A percentile compares a stretch with the other conserved stretches of the same genome.
Conservation (phyloP, 2,797 vertebrate genomes). For the Eutrigla gurnardus region DNA sequence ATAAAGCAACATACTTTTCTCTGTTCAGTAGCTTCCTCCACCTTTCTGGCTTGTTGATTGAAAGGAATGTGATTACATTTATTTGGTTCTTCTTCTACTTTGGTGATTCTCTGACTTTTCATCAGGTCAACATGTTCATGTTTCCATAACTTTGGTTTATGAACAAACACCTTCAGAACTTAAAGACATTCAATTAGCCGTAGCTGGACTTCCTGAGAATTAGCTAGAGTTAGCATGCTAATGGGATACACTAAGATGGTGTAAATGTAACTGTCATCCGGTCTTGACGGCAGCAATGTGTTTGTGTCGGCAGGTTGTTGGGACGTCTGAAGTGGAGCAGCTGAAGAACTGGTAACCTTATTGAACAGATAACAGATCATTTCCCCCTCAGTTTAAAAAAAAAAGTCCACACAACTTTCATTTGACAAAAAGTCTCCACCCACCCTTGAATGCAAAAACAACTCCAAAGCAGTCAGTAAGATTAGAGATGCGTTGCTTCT, state of each 20-base stretch:
- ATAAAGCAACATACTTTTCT: too few species aligned
- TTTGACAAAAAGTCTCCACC: neutral
- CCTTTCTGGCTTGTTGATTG: too few species aligned
- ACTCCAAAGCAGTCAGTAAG: too few species aligned
- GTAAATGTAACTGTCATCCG: neutral
- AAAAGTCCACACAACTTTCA: neutral
- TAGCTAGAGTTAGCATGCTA: neutral
- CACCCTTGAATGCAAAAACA: too few species aligned
- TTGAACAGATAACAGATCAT: neutral
- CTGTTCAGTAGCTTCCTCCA: too few species aligned
- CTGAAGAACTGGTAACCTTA: conserved; percentile 81
- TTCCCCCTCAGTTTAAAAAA: neutral
- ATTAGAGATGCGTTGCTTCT: too few species aligned
- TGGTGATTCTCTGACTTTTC: too few species aligned
- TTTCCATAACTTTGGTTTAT: neutral
- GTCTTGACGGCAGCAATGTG: neutral
- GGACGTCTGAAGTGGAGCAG: conserved; percentile 76
- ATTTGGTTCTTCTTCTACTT: too few species aligned
- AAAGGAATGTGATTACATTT: too few species aligned
- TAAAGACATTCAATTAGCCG: neutral
- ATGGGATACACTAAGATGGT: neutral
- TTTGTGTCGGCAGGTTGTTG: conserved; percentile 70
- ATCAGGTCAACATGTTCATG: neutral
- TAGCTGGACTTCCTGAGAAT: neutral
- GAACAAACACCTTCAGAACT: neutral